Conservation (phyloP, 2,113 vertebrate species). For the Empidonax traillii region DNA sequence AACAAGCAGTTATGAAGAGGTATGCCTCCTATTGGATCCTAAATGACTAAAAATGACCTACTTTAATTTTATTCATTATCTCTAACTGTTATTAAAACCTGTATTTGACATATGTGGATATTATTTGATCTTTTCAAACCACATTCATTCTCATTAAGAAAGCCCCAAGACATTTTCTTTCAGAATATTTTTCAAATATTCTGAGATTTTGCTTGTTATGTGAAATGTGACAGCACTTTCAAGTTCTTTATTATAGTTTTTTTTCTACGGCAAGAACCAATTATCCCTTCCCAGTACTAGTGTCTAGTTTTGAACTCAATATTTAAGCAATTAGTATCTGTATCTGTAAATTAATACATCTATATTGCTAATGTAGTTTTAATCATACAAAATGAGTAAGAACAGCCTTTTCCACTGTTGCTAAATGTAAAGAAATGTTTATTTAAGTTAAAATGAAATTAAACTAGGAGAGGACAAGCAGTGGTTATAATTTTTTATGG, state of each 20-base stretch:
- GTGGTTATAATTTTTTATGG: slow-evolving; percentile 43
- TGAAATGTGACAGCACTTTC: slow-evolving; percentile 84
- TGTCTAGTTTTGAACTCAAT: slow-evolving; percentile 77
- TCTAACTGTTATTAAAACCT: slow-evolving; percentile 78
- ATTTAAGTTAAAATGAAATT: slow-evolving; percentile 69
- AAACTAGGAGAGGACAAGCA: slow-evolving; percentile 25
- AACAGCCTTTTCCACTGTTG: slow-evolving; percentile 47
- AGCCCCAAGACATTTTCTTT: slow-evolving; percentile 82
- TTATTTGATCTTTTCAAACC: slow-evolving; percentile 85
- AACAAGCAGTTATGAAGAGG: slow-evolving; percentile 69
- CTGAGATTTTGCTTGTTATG: slow-evolving; percentile 81
- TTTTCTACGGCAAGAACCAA: slow-evolving; percentile 77
- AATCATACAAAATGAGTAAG: slow-evolving; percentile 76
- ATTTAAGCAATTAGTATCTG: slow-evolving; percentile 83
- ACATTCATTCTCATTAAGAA: slow-evolving; percentile 82
- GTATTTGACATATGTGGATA: slow-evolving; percentile 80
- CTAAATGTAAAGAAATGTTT: slow-evolving; percentile 73
- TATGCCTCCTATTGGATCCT: slow-evolving; percentile 70
- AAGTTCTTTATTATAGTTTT: slow-evolving; percentile 84
- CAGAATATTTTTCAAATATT: slow-evolving; percentile 82
- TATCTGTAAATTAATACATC: slow-evolving; percentile 81
- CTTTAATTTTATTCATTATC: slow-evolving; percentile 84
- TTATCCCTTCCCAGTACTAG: slow-evolving; percentile 79
- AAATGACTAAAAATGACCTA: slow-evolving; percentile 79
- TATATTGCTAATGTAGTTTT: slow-evolving; percentile 77